phyloP scores from a whole-genome alignment of 1,140 invertebrate species.

The Amphibalanus amphitrite region DNA sequence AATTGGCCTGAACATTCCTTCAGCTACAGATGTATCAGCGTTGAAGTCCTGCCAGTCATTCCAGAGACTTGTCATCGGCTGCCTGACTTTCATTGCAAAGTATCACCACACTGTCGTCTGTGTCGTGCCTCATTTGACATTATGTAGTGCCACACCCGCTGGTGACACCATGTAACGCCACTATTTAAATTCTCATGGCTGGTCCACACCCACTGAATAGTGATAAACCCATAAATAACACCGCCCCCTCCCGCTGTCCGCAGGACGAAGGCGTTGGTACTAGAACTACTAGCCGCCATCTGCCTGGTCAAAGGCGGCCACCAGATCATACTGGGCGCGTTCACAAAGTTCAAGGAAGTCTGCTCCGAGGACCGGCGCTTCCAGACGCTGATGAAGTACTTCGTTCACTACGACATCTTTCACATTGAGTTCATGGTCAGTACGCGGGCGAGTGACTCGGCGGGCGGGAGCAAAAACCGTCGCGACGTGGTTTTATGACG shows the following conservation, averaged over 20 bases:
- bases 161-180: conserved; percentile 1
- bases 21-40: too few species aligned
- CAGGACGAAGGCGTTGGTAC: conserved; percentile 87
- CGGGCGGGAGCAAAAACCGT: too few species aligned
- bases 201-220: not conserved
- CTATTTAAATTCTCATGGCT: conserved; percentile 6
- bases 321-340: conserved; percentile 89
- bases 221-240: conserved; percentile 9
- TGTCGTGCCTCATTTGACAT: too few species aligned
- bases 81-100: too few species aligned
- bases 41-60: too few species aligned
- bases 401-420: conserved; percentile 89
- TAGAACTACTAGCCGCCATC: conserved; percentile 78
- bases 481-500: too few species aligned
- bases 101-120: too few species aligned
- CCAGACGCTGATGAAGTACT: conserved; percentile 95
- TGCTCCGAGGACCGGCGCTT: conserved; percentile 62
- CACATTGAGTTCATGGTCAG: conserved; percentile 97
- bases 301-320: conserved; percentile 96
- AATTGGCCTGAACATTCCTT: too few species aligned
- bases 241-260: not conserved
- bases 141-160: too few species aligned
- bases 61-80: too few species aligned
- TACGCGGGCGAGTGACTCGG: too few species aligned
- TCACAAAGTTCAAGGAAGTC: conserved; percentile 93